Conservation (phyloP, 2,888 invertebrate genomes). For the Dynastes grantii region DNA sequence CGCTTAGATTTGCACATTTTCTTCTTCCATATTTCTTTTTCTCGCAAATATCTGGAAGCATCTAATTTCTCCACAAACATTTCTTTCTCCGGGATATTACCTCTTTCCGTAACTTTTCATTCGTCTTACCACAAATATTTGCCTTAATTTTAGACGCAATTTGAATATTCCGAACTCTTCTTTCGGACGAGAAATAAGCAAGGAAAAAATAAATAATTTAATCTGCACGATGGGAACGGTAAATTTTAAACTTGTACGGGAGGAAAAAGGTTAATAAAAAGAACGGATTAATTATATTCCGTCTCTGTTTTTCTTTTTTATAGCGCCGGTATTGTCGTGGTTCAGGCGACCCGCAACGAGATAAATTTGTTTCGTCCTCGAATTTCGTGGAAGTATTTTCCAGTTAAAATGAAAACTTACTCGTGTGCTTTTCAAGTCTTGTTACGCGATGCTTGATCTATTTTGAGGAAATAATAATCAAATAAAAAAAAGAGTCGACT, state of each 20-base stretch:
- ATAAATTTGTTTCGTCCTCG: conserved; percentile 36
- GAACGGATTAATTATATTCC: conserved; percentile 42
- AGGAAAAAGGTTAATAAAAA: conserved; percentile 40
- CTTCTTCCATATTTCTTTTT: background rate
- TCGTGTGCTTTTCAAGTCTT: background rate
- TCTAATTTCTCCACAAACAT: conserved; percentile 32
- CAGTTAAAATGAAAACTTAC: conserved; percentile 29
- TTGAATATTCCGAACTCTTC: conserved; percentile 35
- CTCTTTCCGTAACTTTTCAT: background rate
- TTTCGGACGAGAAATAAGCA: conserved; percentile 22
- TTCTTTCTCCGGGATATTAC: conserved; percentile 21
- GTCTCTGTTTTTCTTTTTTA: conserved; percentile 32
- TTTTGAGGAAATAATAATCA: too few species aligned
- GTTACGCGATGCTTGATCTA: background rate
- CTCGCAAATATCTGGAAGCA: conserved; percentile 8
- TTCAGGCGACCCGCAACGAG: conserved; percentile 23
- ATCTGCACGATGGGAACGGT: conserved; percentile 38
- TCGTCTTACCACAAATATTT: conserved; percentile 31
- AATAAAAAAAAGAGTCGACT: too few species aligned
- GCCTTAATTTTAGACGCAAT: conserved; percentile 38
- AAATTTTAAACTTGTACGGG: conserved; percentile 36
- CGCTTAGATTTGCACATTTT: too few species aligned
- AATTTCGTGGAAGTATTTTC: conserved; percentile 21
- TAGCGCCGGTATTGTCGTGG: conserved; percentile 7
- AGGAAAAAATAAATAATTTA: conserved; percentile 34